These are phyloP conservation scores for Callorhinus ursinus DNA, from an alignment of 2,113 vertebrate genomes.

Conservation along the genomic window DNA sequence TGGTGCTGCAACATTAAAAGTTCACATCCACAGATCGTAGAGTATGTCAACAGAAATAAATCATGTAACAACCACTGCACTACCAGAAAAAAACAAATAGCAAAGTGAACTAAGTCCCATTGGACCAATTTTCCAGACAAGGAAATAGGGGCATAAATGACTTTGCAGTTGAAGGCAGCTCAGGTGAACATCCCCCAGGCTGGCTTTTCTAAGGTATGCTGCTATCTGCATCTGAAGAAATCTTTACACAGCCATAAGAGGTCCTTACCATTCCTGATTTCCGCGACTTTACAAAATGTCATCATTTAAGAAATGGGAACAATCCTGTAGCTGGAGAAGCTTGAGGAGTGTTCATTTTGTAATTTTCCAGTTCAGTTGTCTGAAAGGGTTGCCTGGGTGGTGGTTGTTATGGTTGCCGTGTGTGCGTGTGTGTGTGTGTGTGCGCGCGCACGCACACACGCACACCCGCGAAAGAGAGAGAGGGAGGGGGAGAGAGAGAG, in stretches of 20 bases:
- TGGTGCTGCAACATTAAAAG: neutral
- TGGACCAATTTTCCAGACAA: conserved; percentile 10
- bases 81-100: neutral
- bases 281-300: conserved; percentile 64
- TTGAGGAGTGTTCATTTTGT: conserved; percentile 64
- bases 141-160: neutral
- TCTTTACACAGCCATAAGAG: neutral
- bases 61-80: neutral
- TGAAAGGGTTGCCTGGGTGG: conserved; percentile 45
- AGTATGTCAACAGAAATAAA: conserved; percentile 28
- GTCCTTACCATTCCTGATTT: conserved; percentile 23
- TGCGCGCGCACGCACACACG: neutral
- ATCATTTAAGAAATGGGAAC: conserved; percentile 56
- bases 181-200: neutral
- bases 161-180: neutral
- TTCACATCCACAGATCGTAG: neutral
- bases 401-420: neutral
- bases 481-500: neutral
- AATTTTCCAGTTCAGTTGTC: conserved; percentile 72
- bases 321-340: neutral
- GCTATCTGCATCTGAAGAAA: neutral
- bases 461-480: neutral
- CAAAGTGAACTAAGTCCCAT: neutral
- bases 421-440: neutral
- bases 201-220: neutral